phyloP scores from a whole-genome alignment of 1,140 invertebrate genomes.

The Ceratina japonica region DNA sequence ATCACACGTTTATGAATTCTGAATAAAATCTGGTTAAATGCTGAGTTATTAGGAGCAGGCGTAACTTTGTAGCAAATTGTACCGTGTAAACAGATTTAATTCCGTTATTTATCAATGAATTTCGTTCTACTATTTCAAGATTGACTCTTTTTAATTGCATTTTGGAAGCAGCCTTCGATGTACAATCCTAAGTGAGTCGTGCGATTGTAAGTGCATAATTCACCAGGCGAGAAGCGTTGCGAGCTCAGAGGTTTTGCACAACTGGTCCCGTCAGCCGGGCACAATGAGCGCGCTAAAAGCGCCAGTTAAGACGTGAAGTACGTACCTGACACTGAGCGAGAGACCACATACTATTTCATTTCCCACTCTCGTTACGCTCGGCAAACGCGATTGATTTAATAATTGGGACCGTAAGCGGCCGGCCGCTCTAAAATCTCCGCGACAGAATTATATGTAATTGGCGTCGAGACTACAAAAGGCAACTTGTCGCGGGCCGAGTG shows the following conservation, averaged over 20 bases:
- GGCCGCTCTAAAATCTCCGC: background rate
- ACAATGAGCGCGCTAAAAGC: slow-evolving; percentile 11
- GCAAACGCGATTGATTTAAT: slow-evolving; percentile 27
- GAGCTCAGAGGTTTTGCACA: background rate
- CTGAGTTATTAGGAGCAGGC: too few species aligned
- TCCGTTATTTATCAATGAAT: too few species aligned
- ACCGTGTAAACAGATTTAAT: too few species aligned
- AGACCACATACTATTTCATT: slow-evolving; percentile 23
- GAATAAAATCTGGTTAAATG: background rate
- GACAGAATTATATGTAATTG: slow-evolving; percentile 13
- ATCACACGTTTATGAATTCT: background rate
- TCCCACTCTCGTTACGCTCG: slow-evolving; percentile 18
- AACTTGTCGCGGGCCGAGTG: background rate
- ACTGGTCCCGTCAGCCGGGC: background rate
- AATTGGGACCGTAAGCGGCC: slow-evolving; percentile 15
- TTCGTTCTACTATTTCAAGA: too few species aligned
- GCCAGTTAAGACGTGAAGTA: background rate
- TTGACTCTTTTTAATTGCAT: too few species aligned
- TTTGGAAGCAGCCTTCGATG: background rate
- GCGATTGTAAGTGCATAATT: background rate
- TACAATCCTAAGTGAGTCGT: background rate
- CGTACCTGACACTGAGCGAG: slow-evolving; percentile 25
- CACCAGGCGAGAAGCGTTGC: background rate
- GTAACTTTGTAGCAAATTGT: too few species aligned
- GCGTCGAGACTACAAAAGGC: slow-evolving; percentile 3